A percentile compares a stretch with the other conserved stretches of the same genome.
Conservation (phyloP, 2,797 vertebrate genomes). For the Columba guinea region DNA sequence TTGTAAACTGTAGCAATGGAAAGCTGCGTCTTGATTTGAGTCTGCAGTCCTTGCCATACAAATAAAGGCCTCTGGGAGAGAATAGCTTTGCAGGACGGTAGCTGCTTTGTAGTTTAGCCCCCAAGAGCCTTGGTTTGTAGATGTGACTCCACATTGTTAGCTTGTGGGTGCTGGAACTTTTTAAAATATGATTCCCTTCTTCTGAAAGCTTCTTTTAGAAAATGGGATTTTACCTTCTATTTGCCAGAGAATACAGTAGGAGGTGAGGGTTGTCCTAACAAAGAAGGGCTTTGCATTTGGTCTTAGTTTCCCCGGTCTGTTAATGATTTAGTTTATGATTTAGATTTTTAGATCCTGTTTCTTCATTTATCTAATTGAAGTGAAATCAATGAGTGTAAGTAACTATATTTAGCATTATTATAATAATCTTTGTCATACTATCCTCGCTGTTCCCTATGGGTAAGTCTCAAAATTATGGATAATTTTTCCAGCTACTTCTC, state of each 20-base stretch:
- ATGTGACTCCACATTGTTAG: accelerated
- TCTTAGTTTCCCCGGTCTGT: neutral
- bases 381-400: neutral
- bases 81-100: neutral
- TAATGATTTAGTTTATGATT: neutral
- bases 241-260: accelerated
- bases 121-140: accelerated
- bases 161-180: neutral
- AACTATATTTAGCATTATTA: neutral
- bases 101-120: accelerated
- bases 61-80: neutral
- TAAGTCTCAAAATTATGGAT: neutral
- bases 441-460: neutral
- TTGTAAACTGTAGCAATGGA: neutral
- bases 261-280: neutral
- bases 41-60: accelerated
- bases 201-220: neutral
- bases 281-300: neutral
- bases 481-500: neutral
- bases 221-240: neutral
- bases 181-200: accelerated
- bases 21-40: neutral
- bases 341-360: neutral
- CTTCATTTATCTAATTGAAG: neutral
- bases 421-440: accelerated